Percentiles rank a stretch among this genome's conserved stretches.
These are phyloP conservation scores for Drosophila lowei DNA, from an alignment of 1,140 invertebrate genomes.

Conservation along the genomic window DNA sequence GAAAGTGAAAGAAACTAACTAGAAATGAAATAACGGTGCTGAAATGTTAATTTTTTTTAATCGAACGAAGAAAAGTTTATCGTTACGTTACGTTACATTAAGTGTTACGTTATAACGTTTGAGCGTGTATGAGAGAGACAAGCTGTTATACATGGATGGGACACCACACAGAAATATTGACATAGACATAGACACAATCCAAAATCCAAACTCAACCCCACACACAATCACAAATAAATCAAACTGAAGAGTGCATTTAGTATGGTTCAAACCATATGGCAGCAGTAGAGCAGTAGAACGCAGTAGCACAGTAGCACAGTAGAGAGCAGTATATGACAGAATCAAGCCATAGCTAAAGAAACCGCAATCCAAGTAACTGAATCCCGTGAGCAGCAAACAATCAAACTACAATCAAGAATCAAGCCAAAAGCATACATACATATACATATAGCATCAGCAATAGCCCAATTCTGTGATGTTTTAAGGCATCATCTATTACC, in stretches of 20 bases:
- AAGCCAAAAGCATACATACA: constrained; percentile 35
- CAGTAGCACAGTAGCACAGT: constrained; percentile 20
- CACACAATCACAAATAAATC: constrained; percentile 18
- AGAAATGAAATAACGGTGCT: constrained; percentile 76
- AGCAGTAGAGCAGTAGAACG: not conserved
- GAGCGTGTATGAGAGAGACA: constrained; percentile 52
- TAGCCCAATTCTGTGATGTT: constrained; percentile 72
- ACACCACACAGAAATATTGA: constrained; percentile 26
- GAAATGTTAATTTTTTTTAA: constrained; percentile 82
- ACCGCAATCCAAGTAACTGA: constrained; percentile 70
- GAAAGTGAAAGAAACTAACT: constrained; percentile 23
- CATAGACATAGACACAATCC: constrained; percentile 17
- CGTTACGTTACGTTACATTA: constrained; percentile 41
- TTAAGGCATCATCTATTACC: constrained; percentile 36
- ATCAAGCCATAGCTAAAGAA: constrained; percentile 51
- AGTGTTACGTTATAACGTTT: constrained; percentile 62
- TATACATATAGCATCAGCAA: constrained; percentile 49
- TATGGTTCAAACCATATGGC: not conserved
- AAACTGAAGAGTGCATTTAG: constrained; percentile 29
- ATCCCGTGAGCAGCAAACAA: constrained; percentile 74
- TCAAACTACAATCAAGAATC: constrained; percentile 63
- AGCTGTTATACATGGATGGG: constrained; percentile 65
- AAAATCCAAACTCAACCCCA: constrained; percentile 13
- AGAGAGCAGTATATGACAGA: constrained; percentile 2
- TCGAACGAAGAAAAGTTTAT: constrained; percentile 39